phyloP scores from a whole-genome alignment of 2,888 invertebrate species.

The Ennomos erosarius region DNA sequence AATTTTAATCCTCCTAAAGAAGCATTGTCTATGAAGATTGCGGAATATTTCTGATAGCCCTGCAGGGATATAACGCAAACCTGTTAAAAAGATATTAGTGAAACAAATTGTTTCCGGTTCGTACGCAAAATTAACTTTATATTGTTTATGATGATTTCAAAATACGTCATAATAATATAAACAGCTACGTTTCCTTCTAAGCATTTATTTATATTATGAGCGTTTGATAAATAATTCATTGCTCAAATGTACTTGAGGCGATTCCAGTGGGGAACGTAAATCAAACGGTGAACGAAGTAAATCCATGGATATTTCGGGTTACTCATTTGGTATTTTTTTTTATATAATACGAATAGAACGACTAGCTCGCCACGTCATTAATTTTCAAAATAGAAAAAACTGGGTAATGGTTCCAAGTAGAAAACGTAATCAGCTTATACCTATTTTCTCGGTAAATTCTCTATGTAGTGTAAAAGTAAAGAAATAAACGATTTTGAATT shows the following conservation, averaged over 20 bases:
- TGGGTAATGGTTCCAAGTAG: no score
- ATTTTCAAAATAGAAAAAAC: no score
- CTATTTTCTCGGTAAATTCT: no score
- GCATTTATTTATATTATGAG: constrained; percentile 25
- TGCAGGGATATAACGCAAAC: constrained; percentile 1
- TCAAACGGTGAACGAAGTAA: constrained; percentile 1
- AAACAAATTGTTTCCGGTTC: constrained; percentile 9
- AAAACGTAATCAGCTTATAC: no score
- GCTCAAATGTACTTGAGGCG: constrained; percentile 15
- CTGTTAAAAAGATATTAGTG: constrained; percentile 12
- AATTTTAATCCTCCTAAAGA: no score
- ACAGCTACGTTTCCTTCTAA: constrained; percentile 18
- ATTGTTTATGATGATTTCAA: constrained; percentile 28
- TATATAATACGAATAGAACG: no score
- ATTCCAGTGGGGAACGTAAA: constrained; percentile 8
- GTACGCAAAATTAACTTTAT: constrained; percentile 29
- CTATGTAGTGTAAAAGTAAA: no score
- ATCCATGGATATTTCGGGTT: not conserved
- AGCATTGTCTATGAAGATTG: no score
- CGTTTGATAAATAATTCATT: constrained; percentile 28
- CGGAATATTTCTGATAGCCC: constrained; percentile 5
- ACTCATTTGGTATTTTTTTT: not conserved
- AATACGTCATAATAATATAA: constrained; percentile 20
- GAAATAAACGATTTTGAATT: no score
- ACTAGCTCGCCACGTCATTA: no score